Conservation (phyloP, 2,888 invertebrate species). For the Nysson spinosus region DNA sequence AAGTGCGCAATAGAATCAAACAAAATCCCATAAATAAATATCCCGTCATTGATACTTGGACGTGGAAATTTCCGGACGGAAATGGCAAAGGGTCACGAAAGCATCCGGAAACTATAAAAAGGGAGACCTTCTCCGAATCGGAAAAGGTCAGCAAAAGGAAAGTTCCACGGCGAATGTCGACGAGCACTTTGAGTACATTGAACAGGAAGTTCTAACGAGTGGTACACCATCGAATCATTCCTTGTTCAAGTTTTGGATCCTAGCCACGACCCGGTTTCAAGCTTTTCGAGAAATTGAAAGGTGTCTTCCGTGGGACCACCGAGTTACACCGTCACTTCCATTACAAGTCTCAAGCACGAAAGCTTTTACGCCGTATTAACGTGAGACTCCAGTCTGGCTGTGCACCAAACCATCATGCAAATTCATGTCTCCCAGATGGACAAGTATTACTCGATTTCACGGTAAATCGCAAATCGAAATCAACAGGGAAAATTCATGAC, state of each 20-base stretch:
- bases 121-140: background rate
- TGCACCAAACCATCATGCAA: constrained; percentile 26
- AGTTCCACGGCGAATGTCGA: background rate
- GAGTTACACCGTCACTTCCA: constrained; percentile 32
- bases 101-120: background rate
- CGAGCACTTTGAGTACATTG: constrained; percentile 10
- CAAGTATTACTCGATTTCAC: background rate
- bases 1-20: too few species aligned
- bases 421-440: constrained; percentile 2
- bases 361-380: constrained; percentile 62
- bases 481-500: too few species aligned
- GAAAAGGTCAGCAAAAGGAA: too few species aligned
- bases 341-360: constrained; percentile 40
- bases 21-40: too few species aligned
- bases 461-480: background rate
- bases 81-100: background rate
- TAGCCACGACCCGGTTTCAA: constrained; percentile 35
- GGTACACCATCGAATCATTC: background rate
- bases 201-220: constrained; percentile 19
- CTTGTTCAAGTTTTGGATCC: constrained; percentile 31
- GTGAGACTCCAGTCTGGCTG: constrained; percentile 13
- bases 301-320: constrained; percentile 20
- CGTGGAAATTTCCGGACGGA: background rate
- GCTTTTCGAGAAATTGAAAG: constrained; percentile 46
- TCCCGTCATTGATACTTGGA: too few species aligned